A percentile compares a stretch with the other conserved stretches of the same genome.
Conservation (phyloP, 2,797 vertebrate species). For the Florisuga fusca region DNA sequence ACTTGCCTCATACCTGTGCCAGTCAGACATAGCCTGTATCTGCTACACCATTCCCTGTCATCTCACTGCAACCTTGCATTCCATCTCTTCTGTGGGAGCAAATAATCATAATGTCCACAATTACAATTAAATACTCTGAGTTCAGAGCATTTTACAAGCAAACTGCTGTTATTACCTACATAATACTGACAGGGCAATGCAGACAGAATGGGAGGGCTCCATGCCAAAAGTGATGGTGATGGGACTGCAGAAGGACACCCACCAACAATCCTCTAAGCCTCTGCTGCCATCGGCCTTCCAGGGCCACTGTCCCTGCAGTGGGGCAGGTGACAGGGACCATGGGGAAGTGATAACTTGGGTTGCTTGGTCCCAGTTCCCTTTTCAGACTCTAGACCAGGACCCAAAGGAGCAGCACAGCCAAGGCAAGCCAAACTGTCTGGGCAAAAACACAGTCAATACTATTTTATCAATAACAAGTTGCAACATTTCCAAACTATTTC, state of each 20-base stretch:
- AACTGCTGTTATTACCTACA: background rate
- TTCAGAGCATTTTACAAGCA: background rate
- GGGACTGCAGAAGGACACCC: background rate
- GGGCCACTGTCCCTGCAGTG: background rate
- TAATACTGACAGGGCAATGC: background rate
- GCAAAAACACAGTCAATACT: background rate
- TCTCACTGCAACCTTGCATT: background rate
- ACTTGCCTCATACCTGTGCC: background rate
- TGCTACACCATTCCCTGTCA: background rate
- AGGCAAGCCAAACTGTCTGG: background rate
- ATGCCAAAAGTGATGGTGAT: background rate
- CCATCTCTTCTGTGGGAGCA: background rate
- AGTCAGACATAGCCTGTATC: background rate
- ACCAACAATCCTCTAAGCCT: background rate
- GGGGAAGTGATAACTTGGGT: background rate
- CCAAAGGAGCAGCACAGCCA: background rate
- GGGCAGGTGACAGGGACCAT: background rate
- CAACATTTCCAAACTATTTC: background rate
- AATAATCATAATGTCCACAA: background rate
- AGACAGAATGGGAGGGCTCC: background rate
- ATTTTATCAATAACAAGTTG: background rate
- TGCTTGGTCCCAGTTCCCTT: background rate
- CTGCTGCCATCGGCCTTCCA: background rate
- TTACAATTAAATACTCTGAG: background rate
- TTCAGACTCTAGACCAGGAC: background rate